Percentiles rank a stretch among this genome's conserved stretches.
Evolutionary conservation across 35 echinoderm and acorn worm species (phyloP).

Genomic region (Eucidaris tribuloides): DNA sequence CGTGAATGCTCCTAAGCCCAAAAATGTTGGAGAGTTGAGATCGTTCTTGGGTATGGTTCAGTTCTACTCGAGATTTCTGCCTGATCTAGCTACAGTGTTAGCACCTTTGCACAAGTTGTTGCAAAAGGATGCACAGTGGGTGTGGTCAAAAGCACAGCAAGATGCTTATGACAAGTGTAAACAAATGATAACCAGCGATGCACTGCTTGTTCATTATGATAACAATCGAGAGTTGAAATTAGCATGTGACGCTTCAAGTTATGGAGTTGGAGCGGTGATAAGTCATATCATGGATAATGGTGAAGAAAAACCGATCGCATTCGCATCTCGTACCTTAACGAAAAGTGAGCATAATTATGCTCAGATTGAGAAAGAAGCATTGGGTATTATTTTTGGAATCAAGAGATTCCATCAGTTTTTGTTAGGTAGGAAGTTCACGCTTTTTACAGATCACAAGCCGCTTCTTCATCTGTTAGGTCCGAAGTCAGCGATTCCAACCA

Average conservation of each 20-base stretch:
- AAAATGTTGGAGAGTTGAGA: slow-evolving; percentile 36
- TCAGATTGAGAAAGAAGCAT: slow-evolving; percentile 65
- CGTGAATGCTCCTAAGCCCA: slow-evolving; percentile 31
- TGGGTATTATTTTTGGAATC: slow-evolving; percentile 52
- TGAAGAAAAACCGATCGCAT: slow-evolving; percentile 39
- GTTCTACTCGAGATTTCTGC: slow-evolving; percentile 49
- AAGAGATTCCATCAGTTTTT: slow-evolving; percentile 64
- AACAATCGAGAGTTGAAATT: slow-evolving; percentile 12
- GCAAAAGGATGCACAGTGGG: slow-evolving; percentile 38
- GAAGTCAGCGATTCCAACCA: slow-evolving; percentile 33
- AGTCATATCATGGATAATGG: slow-evolving; percentile 44
- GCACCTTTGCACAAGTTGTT: slow-evolving; percentile 38
- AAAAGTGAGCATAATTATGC: slow-evolving; percentile 73
- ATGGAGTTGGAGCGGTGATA: slow-evolving; percentile 31
- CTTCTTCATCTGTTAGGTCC: slow-evolving; percentile 39
- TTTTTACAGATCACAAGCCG: slow-evolving; percentile 88
- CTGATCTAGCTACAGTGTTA: slow-evolving; percentile 47
- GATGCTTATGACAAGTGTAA: slow-evolving; percentile 41
- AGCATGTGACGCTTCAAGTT: slow-evolving; percentile 18
- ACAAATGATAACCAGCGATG: not conserved
- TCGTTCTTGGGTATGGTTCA: slow-evolving; percentile 44
- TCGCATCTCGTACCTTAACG: slow-evolving; percentile 54
- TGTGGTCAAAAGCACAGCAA: slow-evolving; percentile 47
- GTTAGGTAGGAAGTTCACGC: slow-evolving; percentile 47
- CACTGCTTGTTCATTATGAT: slow-evolving; percentile 58